These are phyloP conservation scores for Cebuella pygmaea DNA, from an alignment of 2,797 vertebrate species.

Conservation along the genomic window DNA sequence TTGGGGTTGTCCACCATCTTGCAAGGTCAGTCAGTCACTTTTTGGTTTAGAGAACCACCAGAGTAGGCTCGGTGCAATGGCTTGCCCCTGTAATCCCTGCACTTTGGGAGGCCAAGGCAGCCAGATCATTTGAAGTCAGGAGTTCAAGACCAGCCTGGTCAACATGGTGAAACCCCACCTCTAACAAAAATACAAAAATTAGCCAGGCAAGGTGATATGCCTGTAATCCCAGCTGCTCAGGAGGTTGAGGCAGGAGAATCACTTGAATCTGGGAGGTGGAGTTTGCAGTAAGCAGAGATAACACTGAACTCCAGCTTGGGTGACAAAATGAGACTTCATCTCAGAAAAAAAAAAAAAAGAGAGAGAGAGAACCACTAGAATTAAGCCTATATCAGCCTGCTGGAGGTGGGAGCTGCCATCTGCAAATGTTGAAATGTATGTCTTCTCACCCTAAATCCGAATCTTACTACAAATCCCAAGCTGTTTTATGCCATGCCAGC, in stretches of 20 bases:
- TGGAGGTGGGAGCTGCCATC: not conserved
- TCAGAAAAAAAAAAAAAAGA: not conserved
- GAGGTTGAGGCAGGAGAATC: not conserved
- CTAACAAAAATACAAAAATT: not conserved
- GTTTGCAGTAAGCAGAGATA: not conserved
- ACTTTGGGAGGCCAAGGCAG: not conserved
- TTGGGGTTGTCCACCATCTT: not conserved
- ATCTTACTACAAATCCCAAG: not conserved
- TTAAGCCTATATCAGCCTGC: accelerated
- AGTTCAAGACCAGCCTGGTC: not conserved
- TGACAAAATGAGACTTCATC: not conserved
- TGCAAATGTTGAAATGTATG: not conserved
- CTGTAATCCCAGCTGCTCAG: not conserved
- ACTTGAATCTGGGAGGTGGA: not conserved
- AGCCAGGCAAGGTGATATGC: not conserved
- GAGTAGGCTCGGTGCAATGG: not conserved
- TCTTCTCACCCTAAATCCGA: too few species aligned
- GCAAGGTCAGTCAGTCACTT: not conserved
- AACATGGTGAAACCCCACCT: not conserved
- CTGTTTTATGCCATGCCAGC: not conserved
- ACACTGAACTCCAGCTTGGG: not conserved
- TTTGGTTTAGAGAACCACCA: not conserved
- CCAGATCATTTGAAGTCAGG: not conserved
- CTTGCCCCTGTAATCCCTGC: not conserved
- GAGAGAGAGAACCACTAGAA: not conserved